These are phyloP conservation scores for Penelope pileata DNA, from an alignment of 2,113 vertebrate genomes.

Conservation along the genomic window DNA sequence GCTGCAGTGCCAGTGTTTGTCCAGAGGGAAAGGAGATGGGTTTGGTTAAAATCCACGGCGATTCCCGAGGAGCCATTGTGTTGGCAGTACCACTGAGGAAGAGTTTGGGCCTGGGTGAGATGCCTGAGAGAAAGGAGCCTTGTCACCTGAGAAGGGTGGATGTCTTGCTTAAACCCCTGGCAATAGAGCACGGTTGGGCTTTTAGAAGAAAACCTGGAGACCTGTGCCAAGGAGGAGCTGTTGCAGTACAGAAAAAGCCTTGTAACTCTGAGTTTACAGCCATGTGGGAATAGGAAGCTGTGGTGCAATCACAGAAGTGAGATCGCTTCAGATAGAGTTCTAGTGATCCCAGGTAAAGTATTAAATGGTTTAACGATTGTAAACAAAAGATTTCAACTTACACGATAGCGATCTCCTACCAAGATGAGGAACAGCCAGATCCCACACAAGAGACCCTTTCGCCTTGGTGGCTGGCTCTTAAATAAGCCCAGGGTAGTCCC, in stretches of 20 bases:
- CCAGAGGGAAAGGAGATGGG: not conserved
- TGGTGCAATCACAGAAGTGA: too few relatives aligned
- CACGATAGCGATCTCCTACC: too few relatives aligned
- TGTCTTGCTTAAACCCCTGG: not conserved
- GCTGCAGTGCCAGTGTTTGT: not conserved
- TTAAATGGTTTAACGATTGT: too few relatives aligned
- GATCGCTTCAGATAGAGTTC: too few relatives aligned
- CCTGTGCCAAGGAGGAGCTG: not conserved
- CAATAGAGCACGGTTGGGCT: not conserved
- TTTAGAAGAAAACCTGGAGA: not conserved
- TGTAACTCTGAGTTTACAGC: not conserved
- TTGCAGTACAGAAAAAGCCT: not conserved
- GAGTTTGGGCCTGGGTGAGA: not conserved
- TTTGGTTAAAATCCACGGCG: not conserved
- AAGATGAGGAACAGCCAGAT: too few relatives aligned
- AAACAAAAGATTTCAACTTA: too few relatives aligned
- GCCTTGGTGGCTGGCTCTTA: too few relatives aligned
- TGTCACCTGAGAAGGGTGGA: fast-evolving
- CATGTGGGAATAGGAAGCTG: fast-evolving
- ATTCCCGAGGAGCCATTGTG: not conserved
- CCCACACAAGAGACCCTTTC: too few relatives aligned
- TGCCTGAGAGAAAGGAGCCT: not conserved
- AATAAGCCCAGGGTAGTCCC: too few relatives aligned
- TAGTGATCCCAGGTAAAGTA: too few relatives aligned
- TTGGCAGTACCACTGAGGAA: fast-evolving